phyloP scores from a whole-genome alignment of 2,888 invertebrate species.

The Drosophila neonasuta region DNA sequence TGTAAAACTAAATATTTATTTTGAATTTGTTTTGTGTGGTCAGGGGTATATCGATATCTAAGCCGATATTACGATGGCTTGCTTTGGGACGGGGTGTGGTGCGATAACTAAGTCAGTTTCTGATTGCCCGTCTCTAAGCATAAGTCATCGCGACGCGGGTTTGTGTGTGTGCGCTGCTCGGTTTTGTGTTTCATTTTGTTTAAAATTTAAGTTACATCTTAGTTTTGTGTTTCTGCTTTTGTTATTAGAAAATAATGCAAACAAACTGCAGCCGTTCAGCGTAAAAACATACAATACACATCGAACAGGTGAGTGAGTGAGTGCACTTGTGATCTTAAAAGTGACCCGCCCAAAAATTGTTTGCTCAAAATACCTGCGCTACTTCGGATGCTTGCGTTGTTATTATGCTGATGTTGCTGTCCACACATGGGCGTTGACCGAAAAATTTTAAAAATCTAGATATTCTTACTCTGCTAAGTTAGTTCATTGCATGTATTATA shows the following conservation, averaged over 20 bases:
- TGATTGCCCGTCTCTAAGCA: slow-evolving; percentile 47
- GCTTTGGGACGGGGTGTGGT: slow-evolving; percentile 51
- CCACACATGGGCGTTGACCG: slow-evolving; percentile 79
- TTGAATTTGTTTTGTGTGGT: not conserved
- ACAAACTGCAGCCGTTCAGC: slow-evolving; percentile 25
- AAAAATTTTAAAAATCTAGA: slow-evolving; percentile 42
- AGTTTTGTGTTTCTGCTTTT: slow-evolving; percentile 57
- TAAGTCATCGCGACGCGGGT: slow-evolving; percentile 71
- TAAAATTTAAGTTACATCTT: slow-evolving; percentile 64
- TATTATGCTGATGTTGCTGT: slow-evolving; percentile 60
- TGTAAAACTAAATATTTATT: not conserved
- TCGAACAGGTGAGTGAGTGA: slow-evolving; percentile 50
- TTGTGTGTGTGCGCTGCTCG: slow-evolving; percentile 53
- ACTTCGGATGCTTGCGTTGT: slow-evolving; percentile 57
- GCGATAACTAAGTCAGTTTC: slow-evolving; percentile 49
- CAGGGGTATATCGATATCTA: slow-evolving; percentile 24
- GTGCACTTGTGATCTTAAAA: not conserved
- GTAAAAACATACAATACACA: slow-evolving; percentile 13
- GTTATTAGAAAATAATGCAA: slow-evolving; percentile 62
- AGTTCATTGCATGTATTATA: not conserved
- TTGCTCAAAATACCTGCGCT: slow-evolving; percentile 65
- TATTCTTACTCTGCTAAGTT: not conserved
- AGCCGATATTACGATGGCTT: not conserved
- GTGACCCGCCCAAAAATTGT: slow-evolving; percentile 71
- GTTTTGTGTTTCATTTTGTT: slow-evolving; percentile 63